Evolutionary conservation across 53 echinoderm and acorn worm genomes (phyloP).

Genomic region (Zoroaster sp.): DNA sequence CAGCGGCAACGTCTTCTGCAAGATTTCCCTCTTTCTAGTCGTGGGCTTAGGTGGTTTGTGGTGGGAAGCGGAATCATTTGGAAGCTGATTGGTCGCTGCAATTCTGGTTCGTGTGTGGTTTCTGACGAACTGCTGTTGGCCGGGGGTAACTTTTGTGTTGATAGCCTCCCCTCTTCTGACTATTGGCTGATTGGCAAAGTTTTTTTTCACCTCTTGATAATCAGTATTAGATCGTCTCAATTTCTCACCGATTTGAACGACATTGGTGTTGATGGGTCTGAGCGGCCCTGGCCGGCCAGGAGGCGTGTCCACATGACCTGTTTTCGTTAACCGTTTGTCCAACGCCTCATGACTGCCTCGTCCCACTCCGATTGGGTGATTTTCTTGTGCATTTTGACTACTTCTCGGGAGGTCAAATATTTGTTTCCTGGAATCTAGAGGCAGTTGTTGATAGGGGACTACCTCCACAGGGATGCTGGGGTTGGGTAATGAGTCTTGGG

Average conservation of each 20-base stretch:
- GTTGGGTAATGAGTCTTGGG: background rate
- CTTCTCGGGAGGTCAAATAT: background rate
- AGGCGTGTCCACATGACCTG: background rate
- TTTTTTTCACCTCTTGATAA: background rate
- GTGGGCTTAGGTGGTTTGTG: slow-evolving; percentile 19
- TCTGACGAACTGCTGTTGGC: background rate
- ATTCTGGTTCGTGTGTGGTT: background rate
- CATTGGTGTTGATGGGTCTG: slow-evolving; percentile 54
- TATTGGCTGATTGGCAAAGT: background rate
- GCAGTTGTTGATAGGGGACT: background rate
- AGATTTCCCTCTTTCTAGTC: slow-evolving; percentile 13
- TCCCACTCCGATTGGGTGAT: background rate
- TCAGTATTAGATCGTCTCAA: background rate
- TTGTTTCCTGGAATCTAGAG: background rate
- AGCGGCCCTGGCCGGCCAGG: slow-evolving; percentile 74
- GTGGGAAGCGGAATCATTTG: background rate
- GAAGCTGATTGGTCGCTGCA: background rate
- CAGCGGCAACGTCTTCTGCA: background rate
- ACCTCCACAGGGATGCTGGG: background rate
- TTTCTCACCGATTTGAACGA: background rate
- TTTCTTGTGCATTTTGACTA: slow-evolving; percentile 4
- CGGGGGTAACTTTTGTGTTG: background rate
- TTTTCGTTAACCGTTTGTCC: background rate
- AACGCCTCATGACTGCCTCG: background rate
- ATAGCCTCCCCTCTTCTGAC: background rate